Evolutionary conservation across 2,113 vertebrate genomes (phyloP), one percentile per base, ranked within the genome.

Genomic region (Colistium nudipinnis): DNA sequence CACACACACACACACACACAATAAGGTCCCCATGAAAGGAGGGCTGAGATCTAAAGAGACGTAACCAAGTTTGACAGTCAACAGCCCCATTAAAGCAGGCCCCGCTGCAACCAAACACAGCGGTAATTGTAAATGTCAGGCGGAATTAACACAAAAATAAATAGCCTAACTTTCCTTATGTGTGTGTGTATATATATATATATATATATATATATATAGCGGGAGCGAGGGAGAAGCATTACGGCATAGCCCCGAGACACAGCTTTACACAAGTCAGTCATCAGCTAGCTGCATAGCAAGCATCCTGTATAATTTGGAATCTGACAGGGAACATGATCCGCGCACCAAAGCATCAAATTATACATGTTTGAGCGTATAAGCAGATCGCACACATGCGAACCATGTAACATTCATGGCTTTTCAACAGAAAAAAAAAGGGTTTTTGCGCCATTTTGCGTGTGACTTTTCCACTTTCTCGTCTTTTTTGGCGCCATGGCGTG

Each of bases 41-140:
- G 62, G 22, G 4, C 49, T 36, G 75, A 89, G 93, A 91, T 92
- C 88, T 90, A 63, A 92, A 75, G 66, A 70, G 83, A 65, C 47
- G 57, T 91, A 93, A 94, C 87, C 35, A 85, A 90, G 90, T 92
- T 92, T 94, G 93, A 93, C 92, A 93, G 85, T 92, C 89, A 91
- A 89, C 90, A 90, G 91, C 77, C 81, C 81, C 87, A 90, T 90
- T 88, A 90, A 91, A 89, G 87, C 81, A 86, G 74, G 87, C 83
- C 73, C 76, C 59, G 74, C 90, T 90, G 88, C 91, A 92, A 90
- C 88, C 84, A 82, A 93, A 90, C 90, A 87, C 81, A 84, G 81
- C 67, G 53, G 90, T 92, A 92, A 93, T 92, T 93, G 92, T 92
- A 92, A 92, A 93, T 90, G 91, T 93, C 92, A 93, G 88, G 85